Base-by-base conservation (phyloP, 2,888 invertebrate genomes). In the Nemurella pictetii region DNA sequence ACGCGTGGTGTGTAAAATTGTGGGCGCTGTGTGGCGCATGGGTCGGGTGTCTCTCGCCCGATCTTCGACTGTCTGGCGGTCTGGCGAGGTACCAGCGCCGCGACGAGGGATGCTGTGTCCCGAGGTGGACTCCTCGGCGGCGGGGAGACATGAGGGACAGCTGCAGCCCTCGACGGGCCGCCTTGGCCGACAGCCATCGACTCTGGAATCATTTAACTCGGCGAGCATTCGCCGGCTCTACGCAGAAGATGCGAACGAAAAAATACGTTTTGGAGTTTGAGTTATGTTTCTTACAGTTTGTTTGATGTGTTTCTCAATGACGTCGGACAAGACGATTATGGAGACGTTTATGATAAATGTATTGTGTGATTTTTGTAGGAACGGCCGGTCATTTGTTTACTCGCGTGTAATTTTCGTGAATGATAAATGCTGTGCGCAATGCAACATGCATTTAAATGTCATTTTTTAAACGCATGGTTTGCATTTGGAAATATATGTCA, bases 171-270 rank as follows among this genome's bases (percentile, higher is more conserved):
- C 30, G 26, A 30, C 26, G 26, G 7, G 15, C 30, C 12, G 78
- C 5, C 30, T 29, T 78, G 78, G 78, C 78, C 30, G 1, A 30
- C 0, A 30, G 78, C 78, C 78, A 78, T 3, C 28, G 5, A 7
- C 78, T 78, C 78, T 78, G 78, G 78, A 78, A 78, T 28, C 78
- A 78, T 78, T 78, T 78, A 78, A 78, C 78, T 25, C 30, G 78
- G 30, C n/a, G n/a, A n/a, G n/a, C n/a, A n/a, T n/a, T n/a, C n/a
- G n/a, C 2, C 5, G 28, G 9, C 30, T 78, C 28, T 26, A 75
- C 75, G 28, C 9, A 75, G 55, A 55, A 55, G 20, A 75, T n/a
- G 12, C 3, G 9, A 75, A 2, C 25, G 15, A 78, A 78, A 78
- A 78, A 78, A 30, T 78, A 75, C 20, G 55, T 55, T 55, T 55